Evolutionary conservation across 2,888 invertebrate genomes (phyloP).

Genomic region (Itoplectis maculator): DNA sequence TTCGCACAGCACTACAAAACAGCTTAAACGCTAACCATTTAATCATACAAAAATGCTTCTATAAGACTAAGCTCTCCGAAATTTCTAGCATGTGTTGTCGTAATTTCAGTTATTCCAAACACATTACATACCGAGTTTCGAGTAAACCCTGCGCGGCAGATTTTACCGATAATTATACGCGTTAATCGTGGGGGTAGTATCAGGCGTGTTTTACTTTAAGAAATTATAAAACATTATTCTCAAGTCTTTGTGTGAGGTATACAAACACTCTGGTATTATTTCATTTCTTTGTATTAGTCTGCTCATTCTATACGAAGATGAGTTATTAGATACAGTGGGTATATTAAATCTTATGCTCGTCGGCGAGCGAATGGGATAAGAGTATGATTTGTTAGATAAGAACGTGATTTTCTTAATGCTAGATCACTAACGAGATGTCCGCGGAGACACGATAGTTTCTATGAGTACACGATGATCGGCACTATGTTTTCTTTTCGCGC

Average conservation of each 20-base stretch:
- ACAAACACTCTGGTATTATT: conserved; percentile 9
- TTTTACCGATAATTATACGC: conserved; percentile 22
- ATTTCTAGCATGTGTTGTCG: conserved; percentile 26
- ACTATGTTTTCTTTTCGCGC: not conserved
- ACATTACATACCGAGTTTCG: conserved; percentile 3
- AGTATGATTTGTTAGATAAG: conserved; percentile 33
- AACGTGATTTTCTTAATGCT: conserved; percentile 55
- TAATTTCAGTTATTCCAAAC: conserved; percentile 30
- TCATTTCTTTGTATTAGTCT: conserved; percentile 30
- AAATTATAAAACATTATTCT: conserved; percentile 53
- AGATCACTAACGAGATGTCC: conserved; percentile 43
- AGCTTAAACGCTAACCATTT: conserved; percentile 39
- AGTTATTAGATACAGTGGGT: conserved; percentile 26
- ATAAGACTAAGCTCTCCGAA: conserved; percentile 39
- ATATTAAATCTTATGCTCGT: conserved; percentile 36
- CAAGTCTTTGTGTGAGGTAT: conserved; percentile 24
- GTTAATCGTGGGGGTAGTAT: conserved; percentile 4
- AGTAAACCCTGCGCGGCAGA: conserved; percentile 11
- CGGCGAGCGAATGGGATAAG: conserved; percentile 39
- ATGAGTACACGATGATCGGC: conserved; percentile 6
- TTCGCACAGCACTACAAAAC: conserved; percentile 47
- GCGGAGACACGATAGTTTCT: conserved; percentile 31
- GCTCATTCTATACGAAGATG: conserved; percentile 30
- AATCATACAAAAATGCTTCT: conserved; percentile 37
- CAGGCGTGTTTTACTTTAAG: conserved; percentile 38